Base-by-base conservation (phyloP, 1,140 invertebrate species). In the Leptestheria dahalacensis region DNA sequence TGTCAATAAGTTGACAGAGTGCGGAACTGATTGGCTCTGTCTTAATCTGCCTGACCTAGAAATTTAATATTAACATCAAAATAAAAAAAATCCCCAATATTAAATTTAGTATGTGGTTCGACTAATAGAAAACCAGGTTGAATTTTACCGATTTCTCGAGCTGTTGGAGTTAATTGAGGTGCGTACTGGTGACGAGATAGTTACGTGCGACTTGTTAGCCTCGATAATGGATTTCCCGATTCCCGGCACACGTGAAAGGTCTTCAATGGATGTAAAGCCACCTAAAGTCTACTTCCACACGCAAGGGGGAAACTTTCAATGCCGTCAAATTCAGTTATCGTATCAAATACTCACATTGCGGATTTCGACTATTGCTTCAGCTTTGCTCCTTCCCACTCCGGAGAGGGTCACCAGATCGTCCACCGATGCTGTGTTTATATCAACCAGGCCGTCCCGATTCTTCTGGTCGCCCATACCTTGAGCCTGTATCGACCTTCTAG, bases 351-450 rank as follows among this genome's bases (percentile, higher is more conserved):
- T 65, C 67, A 77, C 74, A 66, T 69, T 69, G 61, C 70, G 66
- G 56, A 69, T 67, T 65, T 70, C 69, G 12, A 74, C 65, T 20
- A 74, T 74, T 48, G 72, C 70, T 65, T 74, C 70, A 51, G 73
- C 72, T 65, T 70, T 73, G 47, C 66, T 62, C 11, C 65, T 64
- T 41, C 73, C 73, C 54, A 74, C 68, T 24, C 73, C 72, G 61
- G 64, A 65, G 28, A 74, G 62, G 55, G 67, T 67, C 63, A 69
- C 70, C 57, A 75, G 66, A 51, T 72, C 69, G 54, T 67, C 66
- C 11, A 70, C 64, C 55, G 63, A 66, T 10, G 71, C 71, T 33
- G 65, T 64, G 61, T 73, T 73, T 20, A 73, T 67, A 64, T 73
- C 71, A 54, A 73, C 49, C 24, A 55, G 53, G 26, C 33, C 33